Evolutionary conservation across 2,888 invertebrate species (phyloP).

Genomic region (Nemapogon koenigi): DNA sequence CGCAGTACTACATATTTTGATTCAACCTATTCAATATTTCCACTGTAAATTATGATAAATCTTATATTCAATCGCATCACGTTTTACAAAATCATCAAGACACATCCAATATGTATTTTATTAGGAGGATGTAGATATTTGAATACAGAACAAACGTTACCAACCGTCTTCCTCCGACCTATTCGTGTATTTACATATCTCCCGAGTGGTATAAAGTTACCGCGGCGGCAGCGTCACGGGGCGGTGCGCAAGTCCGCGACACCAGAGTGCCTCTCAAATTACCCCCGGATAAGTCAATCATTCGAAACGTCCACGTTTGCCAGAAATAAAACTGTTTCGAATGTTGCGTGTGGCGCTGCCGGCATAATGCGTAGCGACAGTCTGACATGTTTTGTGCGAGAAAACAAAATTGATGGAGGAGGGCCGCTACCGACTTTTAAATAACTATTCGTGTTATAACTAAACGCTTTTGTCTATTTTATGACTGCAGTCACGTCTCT

Average conservation of each 20-base stretch:
- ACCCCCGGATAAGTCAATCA: constrained; percentile 66
- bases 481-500: constrained; percentile 47
- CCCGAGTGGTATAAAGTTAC: constrained; percentile 38
- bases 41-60: too few species aligned
- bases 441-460: constrained; percentile 54
- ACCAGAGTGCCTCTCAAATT: constrained; percentile 52
- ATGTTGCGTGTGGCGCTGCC: constrained; percentile 57
- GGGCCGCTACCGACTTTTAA: constrained; percentile 48
- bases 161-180: too few species aligned
- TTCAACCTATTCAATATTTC: too few species aligned
- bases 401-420: constrained; percentile 63
- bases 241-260: constrained; percentile 18
- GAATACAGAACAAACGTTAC: too few species aligned
- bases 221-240: constrained; percentile 16
- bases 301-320: constrained; percentile 56
- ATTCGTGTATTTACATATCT: too few species aligned
- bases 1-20: too few species aligned
- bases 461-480: constrained; percentile 61
- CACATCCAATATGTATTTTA: too few species aligned
- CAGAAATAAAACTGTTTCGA: constrained; percentile 57
- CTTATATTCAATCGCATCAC: too few species aligned
- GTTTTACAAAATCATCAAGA: too few species aligned
- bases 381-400: constrained; percentile 61
- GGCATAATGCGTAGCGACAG: constrained; percentile 59
- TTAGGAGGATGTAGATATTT: too few species aligned